These are phyloP conservation scores for Labeo calbasu DNA, from an alignment of 2,797 vertebrate genomes.

Conservation along the genomic window DNA sequence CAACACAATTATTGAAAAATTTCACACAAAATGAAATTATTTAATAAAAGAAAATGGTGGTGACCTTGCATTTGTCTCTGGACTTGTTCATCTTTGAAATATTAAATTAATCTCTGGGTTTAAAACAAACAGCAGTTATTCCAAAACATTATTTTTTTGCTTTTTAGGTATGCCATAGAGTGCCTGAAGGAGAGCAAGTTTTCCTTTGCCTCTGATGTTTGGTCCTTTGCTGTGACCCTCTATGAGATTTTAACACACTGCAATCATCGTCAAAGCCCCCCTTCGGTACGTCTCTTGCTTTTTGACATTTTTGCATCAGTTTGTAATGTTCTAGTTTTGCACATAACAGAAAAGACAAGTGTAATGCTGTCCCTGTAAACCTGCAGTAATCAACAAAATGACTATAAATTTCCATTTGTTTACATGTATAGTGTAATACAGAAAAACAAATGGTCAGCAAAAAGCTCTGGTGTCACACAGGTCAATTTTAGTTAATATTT, in stretches of 20 bases:
- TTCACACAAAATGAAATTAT: not conserved
- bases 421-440: not conserved
- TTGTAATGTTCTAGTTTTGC: not conserved
- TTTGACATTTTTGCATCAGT: not conserved
- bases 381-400: not conserved
- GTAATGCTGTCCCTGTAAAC: not conserved
- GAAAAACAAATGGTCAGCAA: not conserved
- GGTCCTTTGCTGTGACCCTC: conserved; percentile 93
- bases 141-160: not conserved
- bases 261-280: conserved; percentile 82
- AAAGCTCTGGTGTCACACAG: not conserved
- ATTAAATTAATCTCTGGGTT: not conserved
- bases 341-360: not conserved
- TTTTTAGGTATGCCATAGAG: conserved; percentile 89
- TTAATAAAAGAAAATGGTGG: not conserved
- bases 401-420: not conserved
- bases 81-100: not conserved
- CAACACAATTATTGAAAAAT: not conserved
- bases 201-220: conserved; percentile 90
- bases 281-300: conserved; percentile 73
- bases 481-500: not conserved
- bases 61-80: not conserved
- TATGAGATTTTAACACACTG: conserved; percentile 92
- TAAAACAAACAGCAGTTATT: not conserved
- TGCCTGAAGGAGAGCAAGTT: conserved; percentile 92